phyloP scores from a whole-genome alignment of 2,797 vertebrate genomes.

The Todus mexicanus region DNA sequence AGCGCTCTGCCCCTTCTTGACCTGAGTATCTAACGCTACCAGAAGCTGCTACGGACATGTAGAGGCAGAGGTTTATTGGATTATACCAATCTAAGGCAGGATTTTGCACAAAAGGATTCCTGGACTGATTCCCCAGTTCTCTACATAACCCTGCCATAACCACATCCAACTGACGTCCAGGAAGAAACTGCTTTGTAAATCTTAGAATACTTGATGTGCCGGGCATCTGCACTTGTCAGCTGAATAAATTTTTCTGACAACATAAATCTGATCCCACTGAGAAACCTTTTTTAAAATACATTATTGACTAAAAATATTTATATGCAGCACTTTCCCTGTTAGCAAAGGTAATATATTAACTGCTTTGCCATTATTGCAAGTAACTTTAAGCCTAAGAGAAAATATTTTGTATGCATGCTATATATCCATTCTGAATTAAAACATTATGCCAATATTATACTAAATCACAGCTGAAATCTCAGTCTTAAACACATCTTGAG shows the following conservation, averaged over 20 bases:
- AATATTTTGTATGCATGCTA: slow-evolving; percentile 16
- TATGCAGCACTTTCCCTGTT: slow-evolving; percentile 72
- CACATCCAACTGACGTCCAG: slow-evolving; percentile 35
- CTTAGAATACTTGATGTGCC: slow-evolving; percentile 48
- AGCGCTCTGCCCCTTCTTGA: slow-evolving; percentile 33
- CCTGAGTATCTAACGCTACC: background rate
- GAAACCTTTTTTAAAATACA: slow-evolving; percentile 62
- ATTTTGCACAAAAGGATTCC: slow-evolving; percentile 33
- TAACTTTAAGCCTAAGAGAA: slow-evolving; percentile 23
- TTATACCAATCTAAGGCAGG: slow-evolving; percentile 13
- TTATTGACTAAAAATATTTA: slow-evolving; percentile 74
- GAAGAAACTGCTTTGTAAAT: slow-evolving; percentile 66
- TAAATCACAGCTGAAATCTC: slow-evolving; percentile 28
- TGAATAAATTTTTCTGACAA: slow-evolving; percentile 68
- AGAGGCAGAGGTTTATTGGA: slow-evolving; percentile 41
- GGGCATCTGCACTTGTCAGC: slow-evolving; percentile 21
- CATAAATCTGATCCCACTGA: slow-evolving; percentile 68
- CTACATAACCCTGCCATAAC: slow-evolving; percentile 5
- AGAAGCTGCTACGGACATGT: background rate
- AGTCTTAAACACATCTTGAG: slow-evolving; percentile 9
- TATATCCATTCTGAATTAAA: slow-evolving; percentile 60
- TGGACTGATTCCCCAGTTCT: background rate
- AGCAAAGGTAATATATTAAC: slow-evolving; percentile 72
- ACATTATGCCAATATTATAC: background rate
- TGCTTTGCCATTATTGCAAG: slow-evolving; percentile 31